Percentiles rank a stretch among this genome's conserved stretches.
Evolutionary conservation across 53 echinoderm and acorn worm genomes (phyloP).

Genomic region (Holothuria leucospilota): DNA sequence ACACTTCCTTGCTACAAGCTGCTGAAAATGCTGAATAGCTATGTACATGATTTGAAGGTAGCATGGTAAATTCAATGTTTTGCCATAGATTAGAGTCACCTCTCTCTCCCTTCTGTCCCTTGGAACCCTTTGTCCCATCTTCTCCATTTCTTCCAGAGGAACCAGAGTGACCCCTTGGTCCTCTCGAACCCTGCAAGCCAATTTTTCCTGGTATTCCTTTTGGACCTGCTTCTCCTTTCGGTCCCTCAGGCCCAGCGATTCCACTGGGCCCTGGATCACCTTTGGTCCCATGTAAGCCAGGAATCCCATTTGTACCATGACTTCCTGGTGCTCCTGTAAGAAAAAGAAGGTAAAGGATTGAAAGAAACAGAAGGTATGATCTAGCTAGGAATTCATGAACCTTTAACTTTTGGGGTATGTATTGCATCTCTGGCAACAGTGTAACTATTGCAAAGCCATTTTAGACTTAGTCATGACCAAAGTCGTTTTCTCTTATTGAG

Average conservation of each 20-base stretch:
- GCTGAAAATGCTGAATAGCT: constrained; percentile 86
- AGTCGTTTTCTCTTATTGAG: too few species aligned
- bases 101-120: constrained; percentile 48
- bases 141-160: constrained; percentile 22
- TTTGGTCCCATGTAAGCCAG: constrained; percentile 58
- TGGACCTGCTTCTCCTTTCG: constrained; percentile 71
- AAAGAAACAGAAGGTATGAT: too few species aligned
- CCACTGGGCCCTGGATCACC: constrained; percentile 74
- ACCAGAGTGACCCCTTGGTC: constrained; percentile 43
- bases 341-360: neutral
- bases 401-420: too few species aligned
- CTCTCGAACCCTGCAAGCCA: constrained; percentile 47
- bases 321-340: constrained; percentile 64
- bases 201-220: constrained; percentile 59
- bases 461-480: too few species aligned
- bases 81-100: constrained; percentile 49
- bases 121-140: neutral
- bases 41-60: constrained; percentile 27
- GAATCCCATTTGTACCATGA: constrained; percentile 84
- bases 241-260: constrained; percentile 50
- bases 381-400: too few species aligned
- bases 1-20: constrained; percentile 82
- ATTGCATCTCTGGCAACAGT: too few species aligned
- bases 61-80: constrained; percentile 38
- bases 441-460: too few species aligned